Evolutionary conservation across 1,140 invertebrate species (phyloP), one percentile per base, ranked within the genome.

Genomic region (Bombus sibiricus): DNA sequence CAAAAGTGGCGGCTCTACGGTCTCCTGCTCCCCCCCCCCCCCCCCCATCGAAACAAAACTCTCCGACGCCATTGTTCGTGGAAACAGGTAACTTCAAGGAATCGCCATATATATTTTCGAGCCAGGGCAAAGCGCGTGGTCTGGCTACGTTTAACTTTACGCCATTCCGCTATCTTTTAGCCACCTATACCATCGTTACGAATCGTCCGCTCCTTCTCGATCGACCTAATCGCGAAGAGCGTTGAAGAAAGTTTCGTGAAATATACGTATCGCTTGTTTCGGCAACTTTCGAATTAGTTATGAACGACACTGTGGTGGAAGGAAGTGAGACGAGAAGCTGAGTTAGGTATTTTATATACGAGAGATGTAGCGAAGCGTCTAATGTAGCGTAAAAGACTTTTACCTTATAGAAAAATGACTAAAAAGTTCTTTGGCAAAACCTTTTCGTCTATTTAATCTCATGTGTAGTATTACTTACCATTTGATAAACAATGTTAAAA

Each of bases 81-180:
- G 85, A 87, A 92, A 90, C 90, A 92, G 89, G 89, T 89, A 93
- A 92, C 92, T 93, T 92, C 86, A 81, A 86, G 87, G 91, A 93
- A 93, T 95, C 93, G 92, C 93, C 94, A 94, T 93, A 94, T 95
- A 94, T 90, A 94, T 94, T 94, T 39, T 32, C 13, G 83, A 86
- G 85, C 84, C 86, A 90, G 90, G 59, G 92, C 86, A 85, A 91
- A 88, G 74, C 88, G 75, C 83, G 83, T 76, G 81, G 75, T 89
- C 47, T 39, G 83, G 91, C 86, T 92, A 92, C 90, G 91, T 91
- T 92, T 83, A 92, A 93, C 91, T 93, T 90, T 90, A 81, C 71
- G 79, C 86, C 77, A 37, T 84, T 81, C 74, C 41, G 73, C 85
- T 87, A 92, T 93, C 92, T 89, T 91, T 93, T 87, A 92, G 69